Conservation (phyloP, 2,797 vertebrate genomes). For the Masticophis lateralis region DNA sequence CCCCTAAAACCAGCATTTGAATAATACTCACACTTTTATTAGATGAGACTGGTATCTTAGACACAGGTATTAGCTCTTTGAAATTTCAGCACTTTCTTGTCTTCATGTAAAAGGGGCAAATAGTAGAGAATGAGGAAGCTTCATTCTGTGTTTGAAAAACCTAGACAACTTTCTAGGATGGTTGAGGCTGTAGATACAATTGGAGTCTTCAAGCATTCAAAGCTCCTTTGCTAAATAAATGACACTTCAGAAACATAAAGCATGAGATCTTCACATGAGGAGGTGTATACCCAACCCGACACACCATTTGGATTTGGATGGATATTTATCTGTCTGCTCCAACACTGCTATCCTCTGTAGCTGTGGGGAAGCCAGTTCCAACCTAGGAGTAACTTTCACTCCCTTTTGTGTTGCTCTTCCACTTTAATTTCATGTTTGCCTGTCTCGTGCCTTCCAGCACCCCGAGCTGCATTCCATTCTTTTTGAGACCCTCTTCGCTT, state of each 20-base stretch:
- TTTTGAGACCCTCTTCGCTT: constrained; percentile 44
- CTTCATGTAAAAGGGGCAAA: background rate
- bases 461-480: constrained; percentile 32
- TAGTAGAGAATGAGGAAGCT: background rate
- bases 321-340: background rate
- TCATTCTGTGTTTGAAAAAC: background rate
- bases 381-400: constrained; percentile 68
- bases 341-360: background rate
- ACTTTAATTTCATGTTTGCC: constrained; percentile 79
- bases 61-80: background rate
- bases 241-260: background rate
- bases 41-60: background rate
- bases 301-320: background rate
- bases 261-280: background rate
- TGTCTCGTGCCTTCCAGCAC: constrained; percentile 61
- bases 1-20: background rate
- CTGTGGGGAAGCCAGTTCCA: constrained; percentile 41
- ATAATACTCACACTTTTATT: background rate
- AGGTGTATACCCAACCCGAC: too few relatives aligned
- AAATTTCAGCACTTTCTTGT: background rate
- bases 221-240: background rate
- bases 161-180: background rate
- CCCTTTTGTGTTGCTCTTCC: constrained; percentile 76
- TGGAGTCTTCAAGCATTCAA: background rate
- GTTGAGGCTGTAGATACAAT: background rate